Percentiles rank a stretch among this genome's conserved stretches.
phyloP scores from a whole-genome alignment of 2,888 invertebrate species.

The Nysson spinosus region DNA sequence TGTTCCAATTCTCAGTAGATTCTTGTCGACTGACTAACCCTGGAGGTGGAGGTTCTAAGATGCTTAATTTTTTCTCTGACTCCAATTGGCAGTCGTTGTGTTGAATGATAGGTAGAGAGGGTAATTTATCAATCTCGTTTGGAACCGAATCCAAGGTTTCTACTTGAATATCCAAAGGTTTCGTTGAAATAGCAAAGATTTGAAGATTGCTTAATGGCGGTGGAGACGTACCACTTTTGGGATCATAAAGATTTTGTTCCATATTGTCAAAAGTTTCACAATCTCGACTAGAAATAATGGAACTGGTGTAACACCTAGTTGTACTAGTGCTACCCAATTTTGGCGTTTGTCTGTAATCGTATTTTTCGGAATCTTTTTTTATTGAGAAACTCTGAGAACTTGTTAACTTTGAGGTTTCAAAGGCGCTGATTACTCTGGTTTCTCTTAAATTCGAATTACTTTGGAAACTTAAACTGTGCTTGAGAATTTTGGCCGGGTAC shows the following conservation, averaged over 20 bases:
- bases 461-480: constrained; percentile 65
- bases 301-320: constrained; percentile 52
- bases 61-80: constrained; percentile 69
- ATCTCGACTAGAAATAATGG: constrained; percentile 42
- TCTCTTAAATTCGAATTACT: constrained; percentile 40
- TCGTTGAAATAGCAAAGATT: constrained; percentile 73
- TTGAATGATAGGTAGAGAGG: constrained; percentile 67
- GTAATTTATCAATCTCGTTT: constrained; percentile 65
- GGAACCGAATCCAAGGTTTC: constrained; percentile 58
- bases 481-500: constrained; percentile 45
- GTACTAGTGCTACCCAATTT: constrained; percentile 56
- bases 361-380: background rate
- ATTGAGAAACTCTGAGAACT: constrained; percentile 57
- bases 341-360: constrained; percentile 13
- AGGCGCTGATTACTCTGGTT: constrained; percentile 47
- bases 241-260: constrained; percentile 15
- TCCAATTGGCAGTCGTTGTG: constrained; percentile 45
- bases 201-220: constrained; percentile 71
- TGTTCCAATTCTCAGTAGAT: constrained; percentile 78
- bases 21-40: constrained; percentile 74
- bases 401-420: constrained; percentile 34
- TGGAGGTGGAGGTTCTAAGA: constrained; percentile 74
- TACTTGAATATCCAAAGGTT: constrained; percentile 69
- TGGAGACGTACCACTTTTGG: constrained; percentile 52
- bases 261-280: constrained; percentile 4